A percentile compares a stretch with the other conserved stretches of the same genome.
These are phyloP conservation scores for Tachysurus vachellii DNA, from an alignment of 2,113 vertebrate genomes.

Conservation along the genomic window DNA sequence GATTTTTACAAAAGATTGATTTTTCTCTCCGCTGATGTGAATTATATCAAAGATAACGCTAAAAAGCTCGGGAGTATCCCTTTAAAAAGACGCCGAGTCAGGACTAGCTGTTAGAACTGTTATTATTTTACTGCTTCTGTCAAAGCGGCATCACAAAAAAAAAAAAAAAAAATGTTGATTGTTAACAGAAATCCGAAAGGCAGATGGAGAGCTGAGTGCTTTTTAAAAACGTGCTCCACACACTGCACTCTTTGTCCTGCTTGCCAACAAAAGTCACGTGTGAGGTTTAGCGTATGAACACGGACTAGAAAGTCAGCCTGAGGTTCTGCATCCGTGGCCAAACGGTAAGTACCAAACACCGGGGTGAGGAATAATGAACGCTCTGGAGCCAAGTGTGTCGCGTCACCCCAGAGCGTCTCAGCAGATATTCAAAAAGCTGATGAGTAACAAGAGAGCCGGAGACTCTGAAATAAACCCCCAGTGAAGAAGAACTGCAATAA, in stretches of 20 bases:
- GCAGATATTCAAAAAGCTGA: constrained; percentile 39
- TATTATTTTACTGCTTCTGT: constrained; percentile 18
- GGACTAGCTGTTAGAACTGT: not conserved
- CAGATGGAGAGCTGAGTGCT: not conserved
- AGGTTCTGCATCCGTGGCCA: constrained; percentile 14
- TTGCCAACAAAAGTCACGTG: constrained; percentile 21
- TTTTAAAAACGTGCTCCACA: constrained; percentile 2
- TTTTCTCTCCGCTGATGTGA: not conserved
- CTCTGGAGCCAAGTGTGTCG: not conserved
- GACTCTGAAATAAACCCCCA: not conserved
- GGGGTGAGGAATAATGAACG: constrained; percentile 2
- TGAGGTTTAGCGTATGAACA: constrained; percentile 15
- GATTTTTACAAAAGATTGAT: not conserved
- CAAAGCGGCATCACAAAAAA: not conserved
- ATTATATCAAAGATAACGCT: not conserved
- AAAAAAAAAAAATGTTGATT: not conserved
- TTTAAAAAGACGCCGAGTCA: not conserved
- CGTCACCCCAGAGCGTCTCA: not conserved
- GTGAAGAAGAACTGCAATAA: not conserved
- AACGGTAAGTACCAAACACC: constrained; percentile 7
- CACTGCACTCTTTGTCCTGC: constrained; percentile 16
- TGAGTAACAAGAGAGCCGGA: not conserved
- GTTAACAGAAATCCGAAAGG: not conserved
- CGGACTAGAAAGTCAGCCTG: constrained; percentile 2
- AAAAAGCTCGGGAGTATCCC: not conserved